Evolutionary conservation across 2,888 invertebrate species (phyloP).

Genomic region (Laothoe populi): DNA sequence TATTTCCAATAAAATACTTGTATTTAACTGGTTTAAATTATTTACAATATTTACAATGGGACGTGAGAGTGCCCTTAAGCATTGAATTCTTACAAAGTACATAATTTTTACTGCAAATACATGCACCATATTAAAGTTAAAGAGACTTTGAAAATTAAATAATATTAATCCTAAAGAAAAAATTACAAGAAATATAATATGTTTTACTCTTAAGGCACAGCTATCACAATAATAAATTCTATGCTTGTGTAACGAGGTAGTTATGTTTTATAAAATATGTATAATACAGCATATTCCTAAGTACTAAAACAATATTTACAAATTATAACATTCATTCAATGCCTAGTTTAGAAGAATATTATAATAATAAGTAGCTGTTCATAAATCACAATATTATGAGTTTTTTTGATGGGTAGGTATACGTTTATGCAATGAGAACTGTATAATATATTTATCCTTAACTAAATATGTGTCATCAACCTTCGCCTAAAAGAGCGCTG

Average conservation of each 20-base stretch:
- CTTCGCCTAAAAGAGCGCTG: slow-evolving; percentile 79
- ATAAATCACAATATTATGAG: slow-evolving; percentile 20
- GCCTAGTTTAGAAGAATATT: neutral
- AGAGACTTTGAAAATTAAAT: neutral
- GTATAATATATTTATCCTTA: neutral
- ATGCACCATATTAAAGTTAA: neutral
- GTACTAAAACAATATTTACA: slow-evolving; percentile 19
- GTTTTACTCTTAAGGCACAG: slow-evolving; percentile 59
- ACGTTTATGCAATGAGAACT: slow-evolving; percentile 15
- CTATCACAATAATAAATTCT: slow-evolving; percentile 63
- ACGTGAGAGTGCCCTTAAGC: neutral
- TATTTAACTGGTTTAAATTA: slow-evolving; percentile 39
- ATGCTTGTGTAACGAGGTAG: slow-evolving; percentile 44
- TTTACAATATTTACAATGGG: slow-evolving; percentile 43
- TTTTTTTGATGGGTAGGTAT: slow-evolving; percentile 25
- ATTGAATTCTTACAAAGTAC: neutral
- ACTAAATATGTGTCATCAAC: slow-evolving; percentile 50
- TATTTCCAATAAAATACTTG: slow-evolving; percentile 29
- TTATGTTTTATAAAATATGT: slow-evolving; percentile 26
- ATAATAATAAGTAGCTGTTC: slow-evolving; percentile 6
- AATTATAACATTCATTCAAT: slow-evolving; percentile 5
- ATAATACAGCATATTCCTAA: slow-evolving; percentile 14
- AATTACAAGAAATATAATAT: slow-evolving; percentile 16
- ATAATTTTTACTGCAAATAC: neutral
- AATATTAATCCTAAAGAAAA: neutral